phyloP scores from a whole-genome alignment of 35 echinoderm and acorn worm genomes.

The Ophioderma brevispina region DNA sequence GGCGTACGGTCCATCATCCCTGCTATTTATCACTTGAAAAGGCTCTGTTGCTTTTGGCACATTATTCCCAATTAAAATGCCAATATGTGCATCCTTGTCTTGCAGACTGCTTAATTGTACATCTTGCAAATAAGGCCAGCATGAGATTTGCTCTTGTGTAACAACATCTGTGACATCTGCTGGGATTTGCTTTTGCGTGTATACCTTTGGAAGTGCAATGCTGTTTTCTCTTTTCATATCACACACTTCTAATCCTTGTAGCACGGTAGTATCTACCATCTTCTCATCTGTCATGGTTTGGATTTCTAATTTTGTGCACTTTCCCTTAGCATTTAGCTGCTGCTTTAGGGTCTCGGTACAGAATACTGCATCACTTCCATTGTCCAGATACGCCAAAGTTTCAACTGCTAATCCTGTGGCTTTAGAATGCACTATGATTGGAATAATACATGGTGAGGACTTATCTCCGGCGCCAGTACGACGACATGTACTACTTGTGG shows the following conservation, averaged over 20 bases:
- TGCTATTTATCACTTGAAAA: not conserved
- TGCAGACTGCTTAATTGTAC: constrained; percentile 26
- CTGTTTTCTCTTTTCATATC: not conserved
- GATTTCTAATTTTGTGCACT: not conserved
- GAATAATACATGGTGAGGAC: not conserved
- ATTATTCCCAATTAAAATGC: constrained; percentile 11
- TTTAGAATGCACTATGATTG: not conserved
- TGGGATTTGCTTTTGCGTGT: not conserved
- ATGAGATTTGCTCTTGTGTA: not conserved
- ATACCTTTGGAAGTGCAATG: not conserved
- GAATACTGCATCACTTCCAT: not conserved
- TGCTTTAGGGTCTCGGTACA: not conserved
- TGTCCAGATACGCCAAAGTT: not conserved
- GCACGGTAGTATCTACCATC: not conserved
- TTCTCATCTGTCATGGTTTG: not conserved
- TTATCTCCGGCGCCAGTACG: not conserved
- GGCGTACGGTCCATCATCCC: not conserved
- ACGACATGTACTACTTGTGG: not conserved
- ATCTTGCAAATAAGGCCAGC: constrained; percentile 18
- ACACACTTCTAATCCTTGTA: not conserved
- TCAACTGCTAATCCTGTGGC: not conserved
- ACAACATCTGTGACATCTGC: not conserved
- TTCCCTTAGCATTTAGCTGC: not conserved
- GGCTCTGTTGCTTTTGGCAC: not conserved
- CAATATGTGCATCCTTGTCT: constrained; percentile 13